Evolutionary conservation across 2,797 vertebrate species (phyloP).

Genomic region (Galago senegalensis): DNA sequence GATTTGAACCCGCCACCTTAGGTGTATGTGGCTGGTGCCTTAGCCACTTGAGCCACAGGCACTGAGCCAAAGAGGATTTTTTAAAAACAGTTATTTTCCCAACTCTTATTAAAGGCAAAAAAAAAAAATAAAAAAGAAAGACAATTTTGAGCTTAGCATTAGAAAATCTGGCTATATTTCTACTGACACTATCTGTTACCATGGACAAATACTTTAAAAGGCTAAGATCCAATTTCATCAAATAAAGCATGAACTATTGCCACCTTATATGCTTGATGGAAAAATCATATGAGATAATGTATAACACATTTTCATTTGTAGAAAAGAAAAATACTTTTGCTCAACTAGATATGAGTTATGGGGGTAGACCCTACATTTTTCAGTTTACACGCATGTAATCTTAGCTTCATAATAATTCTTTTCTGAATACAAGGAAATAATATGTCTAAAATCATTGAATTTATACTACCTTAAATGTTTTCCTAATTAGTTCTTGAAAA

Average conservation of each 20-base stretch:
- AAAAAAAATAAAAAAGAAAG: not conserved
- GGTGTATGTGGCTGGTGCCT: too few species aligned
- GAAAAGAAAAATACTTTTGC: slow-evolving; percentile 42
- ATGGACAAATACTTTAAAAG: not conserved
- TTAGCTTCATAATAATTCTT: slow-evolving; percentile 10
- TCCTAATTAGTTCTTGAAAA: slow-evolving; percentile 17
- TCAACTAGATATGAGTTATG: not conserved
- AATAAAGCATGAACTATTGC: slow-evolving; percentile 8
- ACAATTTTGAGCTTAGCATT: not conserved
- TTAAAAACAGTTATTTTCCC: not conserved
- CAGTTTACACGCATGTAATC: slow-evolving; percentile 4
- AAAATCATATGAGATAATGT: slow-evolving; percentile 20
- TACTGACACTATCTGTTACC: not conserved
- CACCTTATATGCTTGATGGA: not conserved
- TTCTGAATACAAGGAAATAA: slow-evolving; percentile 6
- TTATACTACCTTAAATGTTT: not conserved
- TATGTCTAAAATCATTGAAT: not conserved
- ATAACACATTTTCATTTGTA: not conserved
- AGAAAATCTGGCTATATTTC: not conserved
- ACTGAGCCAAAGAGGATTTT: not conserved
- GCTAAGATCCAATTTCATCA: not conserved
- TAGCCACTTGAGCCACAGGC: too few species aligned
- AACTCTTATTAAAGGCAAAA: not conserved
- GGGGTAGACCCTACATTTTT: not conserved
- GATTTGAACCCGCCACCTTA: too few species aligned